Percentiles rank a stretch among this genome's conserved stretches.
phyloP scores from a whole-genome alignment of 2,113 vertebrate species.

The Prolemur simus region DNA sequence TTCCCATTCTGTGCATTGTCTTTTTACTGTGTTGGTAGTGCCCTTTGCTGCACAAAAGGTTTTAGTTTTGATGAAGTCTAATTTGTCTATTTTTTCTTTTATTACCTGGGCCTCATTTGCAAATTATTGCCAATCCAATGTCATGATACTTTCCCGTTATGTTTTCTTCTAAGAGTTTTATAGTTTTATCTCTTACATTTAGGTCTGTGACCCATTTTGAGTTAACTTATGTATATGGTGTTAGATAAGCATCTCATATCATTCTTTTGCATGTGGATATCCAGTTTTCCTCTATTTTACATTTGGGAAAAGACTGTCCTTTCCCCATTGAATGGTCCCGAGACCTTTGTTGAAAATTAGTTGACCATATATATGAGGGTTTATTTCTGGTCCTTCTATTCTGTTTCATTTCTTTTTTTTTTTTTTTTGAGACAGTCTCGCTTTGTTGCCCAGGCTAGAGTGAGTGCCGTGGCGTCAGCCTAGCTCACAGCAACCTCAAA shows the following conservation, averaged over 20 bases:
- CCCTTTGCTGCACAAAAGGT: neutral
- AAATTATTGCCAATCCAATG: neutral
- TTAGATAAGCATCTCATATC: neutral
- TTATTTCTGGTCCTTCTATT: neutral
- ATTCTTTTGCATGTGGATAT: neutral
- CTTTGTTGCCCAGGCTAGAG: no score
- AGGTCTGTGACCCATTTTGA: neutral
- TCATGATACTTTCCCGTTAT: neutral
- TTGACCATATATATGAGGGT: neutral
- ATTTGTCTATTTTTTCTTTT: neutral
- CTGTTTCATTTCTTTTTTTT: neutral
- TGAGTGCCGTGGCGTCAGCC: no score
- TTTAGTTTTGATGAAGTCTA: neutral
- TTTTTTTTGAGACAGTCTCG: no score
- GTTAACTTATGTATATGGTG: neutral
- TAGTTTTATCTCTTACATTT: neutral
- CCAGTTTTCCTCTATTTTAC: neutral
- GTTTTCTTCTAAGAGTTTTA: neutral
- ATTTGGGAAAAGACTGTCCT: neutral
- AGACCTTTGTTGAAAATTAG: neutral
- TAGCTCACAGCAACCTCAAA: no score
- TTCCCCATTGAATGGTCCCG: neutral
- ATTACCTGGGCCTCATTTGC: neutral
- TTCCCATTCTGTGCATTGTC: neutral
- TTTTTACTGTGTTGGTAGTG: neutral